Percentiles rank a stretch among this genome's conserved stretches.
Conservation (phyloP, 2,797 vertebrate genomes). For the Neopelma chrysocephalum region DNA sequence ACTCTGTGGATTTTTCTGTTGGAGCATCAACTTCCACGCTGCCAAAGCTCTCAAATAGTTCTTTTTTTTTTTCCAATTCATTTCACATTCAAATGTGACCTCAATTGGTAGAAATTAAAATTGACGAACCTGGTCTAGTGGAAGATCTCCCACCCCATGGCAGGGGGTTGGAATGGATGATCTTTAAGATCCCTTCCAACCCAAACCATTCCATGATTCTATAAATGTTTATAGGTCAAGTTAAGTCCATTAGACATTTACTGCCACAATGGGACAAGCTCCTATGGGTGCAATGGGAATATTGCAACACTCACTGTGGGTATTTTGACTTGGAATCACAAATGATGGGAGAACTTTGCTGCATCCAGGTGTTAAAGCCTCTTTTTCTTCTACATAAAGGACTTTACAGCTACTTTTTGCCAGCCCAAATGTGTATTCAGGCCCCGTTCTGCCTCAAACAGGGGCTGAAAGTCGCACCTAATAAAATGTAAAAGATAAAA, state of each 20-base stretch:
- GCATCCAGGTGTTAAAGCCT: background rate
- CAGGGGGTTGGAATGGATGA: background rate
- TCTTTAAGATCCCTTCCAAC: background rate
- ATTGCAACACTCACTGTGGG: background rate
- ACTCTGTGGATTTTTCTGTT: background rate
- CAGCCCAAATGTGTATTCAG: background rate
- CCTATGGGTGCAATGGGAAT: background rate
- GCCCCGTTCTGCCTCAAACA: background rate
- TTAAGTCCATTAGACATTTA: background rate
- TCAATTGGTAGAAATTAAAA: background rate
- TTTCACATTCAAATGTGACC: background rate
- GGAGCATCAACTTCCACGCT: background rate
- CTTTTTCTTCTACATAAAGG: background rate
- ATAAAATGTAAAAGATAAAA: background rate
- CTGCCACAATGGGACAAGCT: fast-evolving
- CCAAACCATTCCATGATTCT: background rate
- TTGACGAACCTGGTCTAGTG: background rate
- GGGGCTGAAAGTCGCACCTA: background rate
- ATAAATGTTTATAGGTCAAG: background rate
- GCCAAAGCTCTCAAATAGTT: background rate
- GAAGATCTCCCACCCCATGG: background rate
- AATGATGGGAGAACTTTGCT: background rate
- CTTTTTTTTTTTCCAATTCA: too few relatives aligned
- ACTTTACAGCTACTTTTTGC: background rate
- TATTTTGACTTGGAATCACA: background rate